These are phyloP conservation scores for Protobothrops mucrosquamatus DNA, from an alignment of 2,113 vertebrate species.

Conservation along the genomic window DNA sequence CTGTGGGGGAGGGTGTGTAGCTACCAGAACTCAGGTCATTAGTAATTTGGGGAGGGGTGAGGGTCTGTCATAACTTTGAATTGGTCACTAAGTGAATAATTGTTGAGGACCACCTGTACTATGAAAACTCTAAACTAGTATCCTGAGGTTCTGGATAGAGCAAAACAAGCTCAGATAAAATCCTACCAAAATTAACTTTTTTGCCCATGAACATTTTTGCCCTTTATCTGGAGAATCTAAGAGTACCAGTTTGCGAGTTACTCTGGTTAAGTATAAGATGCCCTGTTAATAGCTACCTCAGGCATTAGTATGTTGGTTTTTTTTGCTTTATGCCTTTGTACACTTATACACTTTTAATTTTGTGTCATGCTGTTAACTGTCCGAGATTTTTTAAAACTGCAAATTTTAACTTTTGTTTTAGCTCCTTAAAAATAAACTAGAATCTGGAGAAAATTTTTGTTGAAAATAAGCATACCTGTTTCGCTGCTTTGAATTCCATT, in stretches of 20 bases:
- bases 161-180: not conserved
- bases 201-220: not conserved
- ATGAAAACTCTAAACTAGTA: not conserved
- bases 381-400: not conserved
- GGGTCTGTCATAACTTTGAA: not conserved
- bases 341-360: not conserved
- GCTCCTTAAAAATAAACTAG: not conserved
- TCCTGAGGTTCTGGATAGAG: not conserved
- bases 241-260: not conserved
- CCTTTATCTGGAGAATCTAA: not conserved
- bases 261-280: not conserved
- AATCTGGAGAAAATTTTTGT: not conserved
- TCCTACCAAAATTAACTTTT: not conserved
- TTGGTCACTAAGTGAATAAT: not conserved
- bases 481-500: slow-evolving; percentile 91
- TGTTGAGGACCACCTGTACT: not conserved
- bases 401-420: not conserved
- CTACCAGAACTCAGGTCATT: not conserved
- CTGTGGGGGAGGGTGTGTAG: not conserved
- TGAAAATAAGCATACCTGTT: slow-evolving; percentile 73
- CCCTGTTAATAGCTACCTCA: not conserved
- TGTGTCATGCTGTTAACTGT: not conserved
- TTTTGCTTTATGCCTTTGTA: not conserved
- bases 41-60: too few relatives aligned
- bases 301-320: not conserved